These are phyloP conservation scores for Micrasema minimum DNA, from an alignment of 1,140 invertebrate genomes.

Conservation along the genomic window DNA sequence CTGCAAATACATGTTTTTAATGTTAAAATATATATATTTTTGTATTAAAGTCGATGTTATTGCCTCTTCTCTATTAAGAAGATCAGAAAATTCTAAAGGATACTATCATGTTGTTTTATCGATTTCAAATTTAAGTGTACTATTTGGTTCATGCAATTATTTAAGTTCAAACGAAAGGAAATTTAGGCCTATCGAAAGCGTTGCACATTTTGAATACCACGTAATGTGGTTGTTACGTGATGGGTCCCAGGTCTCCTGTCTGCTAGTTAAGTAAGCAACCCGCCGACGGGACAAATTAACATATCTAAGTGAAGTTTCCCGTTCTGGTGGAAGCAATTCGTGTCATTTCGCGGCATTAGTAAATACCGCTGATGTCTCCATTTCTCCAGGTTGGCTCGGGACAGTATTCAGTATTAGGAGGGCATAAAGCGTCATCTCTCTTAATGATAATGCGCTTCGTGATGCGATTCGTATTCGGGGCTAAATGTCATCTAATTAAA, in stretches of 20 bases:
- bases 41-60: neutral
- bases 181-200: no score
- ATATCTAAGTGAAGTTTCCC: constrained; percentile 31
- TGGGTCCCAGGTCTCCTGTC: neutral
- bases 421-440: constrained; percentile 41
- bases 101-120: no score
- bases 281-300: constrained; percentile 29
- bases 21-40: neutral
- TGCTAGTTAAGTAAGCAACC: constrained; percentile 10
- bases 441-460: constrained; percentile 44
- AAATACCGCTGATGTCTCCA: constrained; percentile 36
- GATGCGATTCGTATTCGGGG: constrained; percentile 41
- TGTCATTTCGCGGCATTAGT: constrained; percentile 32
- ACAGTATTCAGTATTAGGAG: constrained; percentile 32
- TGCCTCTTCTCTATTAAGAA: neutral
- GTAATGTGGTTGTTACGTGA: constrained; percentile 4
- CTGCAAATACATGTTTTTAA: neutral
- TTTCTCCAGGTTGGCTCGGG: constrained; percentile 22
- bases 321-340: constrained; percentile 18
- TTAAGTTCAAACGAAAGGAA: no score
- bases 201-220: no score
- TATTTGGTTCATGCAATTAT: no score
- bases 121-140: no score
- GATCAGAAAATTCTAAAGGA: no score
- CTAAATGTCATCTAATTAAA: constrained; percentile 48